Percentiles rank a stretch among this genome's conserved stretches.
Conservation (phyloP, 2,113 vertebrate genomes). For the Callorhinus ursinus region DNA sequence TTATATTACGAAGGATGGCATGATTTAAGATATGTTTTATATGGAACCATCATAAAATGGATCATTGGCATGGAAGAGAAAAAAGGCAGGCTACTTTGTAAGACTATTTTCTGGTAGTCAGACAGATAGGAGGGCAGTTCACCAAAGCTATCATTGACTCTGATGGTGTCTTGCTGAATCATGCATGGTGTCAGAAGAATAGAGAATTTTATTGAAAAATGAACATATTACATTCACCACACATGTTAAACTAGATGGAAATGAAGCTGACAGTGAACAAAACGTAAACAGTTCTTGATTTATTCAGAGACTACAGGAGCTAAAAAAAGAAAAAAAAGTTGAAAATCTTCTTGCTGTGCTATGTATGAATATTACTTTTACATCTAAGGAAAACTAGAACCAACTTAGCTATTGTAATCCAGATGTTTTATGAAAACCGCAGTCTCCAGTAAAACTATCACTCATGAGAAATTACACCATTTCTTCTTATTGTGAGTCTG, state of each 20-base stretch:
- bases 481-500: slow-evolving; percentile 50
- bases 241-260: slow-evolving; percentile 74
- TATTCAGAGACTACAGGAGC: slow-evolving; percentile 61
- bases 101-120: not conserved
- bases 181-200: slow-evolving; percentile 62
- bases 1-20: not conserved
- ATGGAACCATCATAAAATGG: not conserved
- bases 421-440: slow-evolving; percentile 64
- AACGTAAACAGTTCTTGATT: slow-evolving; percentile 74
- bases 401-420: slow-evolving; percentile 49
- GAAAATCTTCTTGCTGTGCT: slow-evolving; percentile 51
- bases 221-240: slow-evolving; percentile 70
- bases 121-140: slow-evolving; percentile 42
- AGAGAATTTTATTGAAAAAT: slow-evolving; percentile 70
- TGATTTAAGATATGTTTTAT: not conserved
- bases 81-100: not conserved
- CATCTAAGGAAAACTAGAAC: not conserved
- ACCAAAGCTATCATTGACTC: slow-evolving; percentile 37
- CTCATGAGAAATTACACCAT: slow-evolving; percentile 34
- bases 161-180: slow-evolving; percentile 65
- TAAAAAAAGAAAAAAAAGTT: slow-evolving; percentile 58
- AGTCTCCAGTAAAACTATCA: not conserved
- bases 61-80: not conserved
- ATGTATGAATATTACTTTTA: slow-evolving; percentile 32
- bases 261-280: slow-evolving; percentile 64